These are phyloP conservation scores for Nixonia krombeini DNA, from an alignment of 1,140 invertebrate species.

Conservation along the genomic window DNA sequence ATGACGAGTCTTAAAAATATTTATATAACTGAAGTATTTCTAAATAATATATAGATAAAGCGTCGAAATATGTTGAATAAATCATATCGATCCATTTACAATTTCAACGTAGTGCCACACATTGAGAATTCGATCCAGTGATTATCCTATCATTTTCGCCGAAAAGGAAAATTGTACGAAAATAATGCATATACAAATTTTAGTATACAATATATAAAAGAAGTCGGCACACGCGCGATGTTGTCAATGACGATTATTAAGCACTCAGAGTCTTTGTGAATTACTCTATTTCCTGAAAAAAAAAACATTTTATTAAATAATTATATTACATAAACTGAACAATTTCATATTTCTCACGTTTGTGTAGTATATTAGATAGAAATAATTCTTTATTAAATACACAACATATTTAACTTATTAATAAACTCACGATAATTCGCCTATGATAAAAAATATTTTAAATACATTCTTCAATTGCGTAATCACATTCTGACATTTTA, in stretches of 20 bases:
- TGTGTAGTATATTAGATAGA: slow-evolving; percentile 11
- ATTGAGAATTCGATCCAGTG: too few relatives aligned
- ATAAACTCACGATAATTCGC: too few relatives aligned
- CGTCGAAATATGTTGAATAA: too few relatives aligned
- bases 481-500: too few relatives aligned
- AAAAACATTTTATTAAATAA: slow-evolving; percentile 13
- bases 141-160: neutral
- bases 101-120: neutral
- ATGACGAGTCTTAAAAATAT: too few relatives aligned
- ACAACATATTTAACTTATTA: too few relatives aligned
- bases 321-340: too few relatives aligned
- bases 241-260: neutral
- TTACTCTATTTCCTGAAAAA: slow-evolving; percentile 49
- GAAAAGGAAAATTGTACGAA: neutral
- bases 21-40: too few relatives aligned
- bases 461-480: too few relatives aligned
- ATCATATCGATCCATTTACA: neutral
- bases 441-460: too few relatives aligned
- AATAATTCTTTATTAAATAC: neutral
- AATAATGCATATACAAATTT: neutral
- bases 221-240: neutral
- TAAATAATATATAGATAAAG: too few relatives aligned
- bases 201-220: slow-evolving; percentile 1
- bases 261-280: neutral
- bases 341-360: too few relatives aligned